A percentile compares a stretch with the other conserved stretches of the same genome.
phyloP scores from a whole-genome alignment of 2,888 invertebrate genomes.

The Tiliacea aurago region DNA sequence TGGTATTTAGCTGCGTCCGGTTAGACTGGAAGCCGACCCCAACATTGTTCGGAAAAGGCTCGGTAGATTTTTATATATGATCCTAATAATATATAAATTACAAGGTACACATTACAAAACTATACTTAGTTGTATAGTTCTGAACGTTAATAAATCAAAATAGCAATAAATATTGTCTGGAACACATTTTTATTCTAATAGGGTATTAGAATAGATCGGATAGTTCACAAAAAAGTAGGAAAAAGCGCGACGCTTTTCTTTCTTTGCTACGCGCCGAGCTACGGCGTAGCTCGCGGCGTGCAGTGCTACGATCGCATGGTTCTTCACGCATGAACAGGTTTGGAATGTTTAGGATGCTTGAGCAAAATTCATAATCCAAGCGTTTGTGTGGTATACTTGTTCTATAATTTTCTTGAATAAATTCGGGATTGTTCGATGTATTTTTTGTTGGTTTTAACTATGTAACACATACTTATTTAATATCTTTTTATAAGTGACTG shows the following conservation, averaged over 20 bases:
- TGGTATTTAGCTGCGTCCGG: not conserved
- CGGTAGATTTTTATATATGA: not conserved
- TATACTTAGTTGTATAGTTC: not conserved
- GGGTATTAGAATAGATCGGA: not conserved
- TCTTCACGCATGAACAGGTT: not conserved
- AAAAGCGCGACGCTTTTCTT: not conserved
- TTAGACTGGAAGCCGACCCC: not conserved
- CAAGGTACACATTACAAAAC: not conserved
- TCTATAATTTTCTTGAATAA: not conserved
- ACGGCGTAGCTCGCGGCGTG: constrained; percentile 6
- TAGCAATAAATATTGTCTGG: not conserved
- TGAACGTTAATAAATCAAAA: not conserved
- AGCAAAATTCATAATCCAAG: not conserved
- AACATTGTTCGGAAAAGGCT: not conserved
- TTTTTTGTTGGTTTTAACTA: not conserved
- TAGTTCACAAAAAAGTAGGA: not conserved
- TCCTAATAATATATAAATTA: not conserved
- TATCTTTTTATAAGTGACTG: not conserved
- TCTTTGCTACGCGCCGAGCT: constrained; percentile 1
- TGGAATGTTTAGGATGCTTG: too few relatives aligned
- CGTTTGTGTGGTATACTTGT: not conserved
- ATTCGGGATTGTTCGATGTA: not conserved
- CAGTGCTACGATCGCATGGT: constrained; percentile 1
- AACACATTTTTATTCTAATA: not conserved
- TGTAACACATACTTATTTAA: not conserved